phyloP scores from a whole-genome alignment of 2,113 vertebrate species.

The Montifringilla adamsi region DNA sequence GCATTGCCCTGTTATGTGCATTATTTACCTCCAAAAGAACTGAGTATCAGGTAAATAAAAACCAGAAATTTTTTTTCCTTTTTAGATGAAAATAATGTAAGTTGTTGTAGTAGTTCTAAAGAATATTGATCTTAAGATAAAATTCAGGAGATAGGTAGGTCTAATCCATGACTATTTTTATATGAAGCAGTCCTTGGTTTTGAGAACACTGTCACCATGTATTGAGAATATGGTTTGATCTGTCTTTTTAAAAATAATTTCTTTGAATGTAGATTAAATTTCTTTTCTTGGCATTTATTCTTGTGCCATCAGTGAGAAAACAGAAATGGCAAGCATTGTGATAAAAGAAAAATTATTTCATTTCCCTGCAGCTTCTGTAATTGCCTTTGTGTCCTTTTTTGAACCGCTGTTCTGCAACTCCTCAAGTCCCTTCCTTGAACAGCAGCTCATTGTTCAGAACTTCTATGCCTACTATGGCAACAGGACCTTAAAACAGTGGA shows the following conservation, averaged over 20 bases:
- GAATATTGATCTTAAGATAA: not conserved
- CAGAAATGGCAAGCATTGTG: not conserved
- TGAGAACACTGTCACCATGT: not conserved
- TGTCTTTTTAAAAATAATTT: not conserved
- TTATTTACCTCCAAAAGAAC: not conserved
- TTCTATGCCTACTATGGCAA: not conserved
- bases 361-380: not conserved
- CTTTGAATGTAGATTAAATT: not conserved
- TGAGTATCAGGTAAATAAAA: not conserved
- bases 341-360: not conserved
- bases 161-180: not conserved
- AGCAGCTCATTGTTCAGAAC: not conserved
- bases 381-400: not conserved
- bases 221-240: not conserved
- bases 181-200: not conserved
- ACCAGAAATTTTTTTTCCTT: not conserved
- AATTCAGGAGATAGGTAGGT: not conserved
- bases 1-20: not conserved
- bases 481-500: not conserved
- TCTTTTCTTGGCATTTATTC: constrained; percentile 4
- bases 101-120: not conserved
- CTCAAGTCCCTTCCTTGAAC: not conserved
- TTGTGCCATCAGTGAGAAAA: not conserved
- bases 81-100: not conserved
- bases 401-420: not conserved